Evolutionary conservation across 2,797 vertebrate genomes (phyloP), one percentile per base, ranked within the genome.

Genomic region (Naso thynnoides): DNA sequence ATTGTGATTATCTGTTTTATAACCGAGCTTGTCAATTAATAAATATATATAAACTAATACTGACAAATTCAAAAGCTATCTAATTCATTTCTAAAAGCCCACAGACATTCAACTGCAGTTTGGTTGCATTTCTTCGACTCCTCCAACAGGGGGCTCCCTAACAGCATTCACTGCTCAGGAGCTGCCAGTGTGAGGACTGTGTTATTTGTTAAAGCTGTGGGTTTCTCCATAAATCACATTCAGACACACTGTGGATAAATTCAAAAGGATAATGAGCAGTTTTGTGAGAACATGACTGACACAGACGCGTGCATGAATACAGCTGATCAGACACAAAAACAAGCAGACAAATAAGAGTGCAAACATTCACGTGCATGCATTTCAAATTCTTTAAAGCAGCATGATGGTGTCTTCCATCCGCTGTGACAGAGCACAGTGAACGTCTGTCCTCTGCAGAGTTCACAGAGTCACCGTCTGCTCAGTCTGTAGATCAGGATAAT

Each of bases 141-240:
- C 4, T 64, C 90, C 94, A 91, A 67, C 71, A 93, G 93, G 68
- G 82, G 94, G 88, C 78, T 21, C 70, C 44, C 66, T 78, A 27
- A 70, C 47, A 50, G 54, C 77, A 79, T 38, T 1, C 6, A 55
- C 63, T 8, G 29, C 31, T 45, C 33, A 2, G 23, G 1, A 33
- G 42, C 49, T 41, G 49, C 29, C 4, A 0, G 0, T 3, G 3
- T 1, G 2, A 15, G 14, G 9, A 45, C 4, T 18, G 1, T 3
- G 47, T 36, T 3, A 18, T 41, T 21, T 48, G 50, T 18, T 45
- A 6, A 11, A n/a, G 6, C 5, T 19, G 33, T n/a, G 29, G 16
- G 11, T 26, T 61, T 62, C 13, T 9, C 16, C 8, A 8, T 15
- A 9, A 49, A 18, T 24, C 15, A 19, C 23, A 7, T 21, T 27